Evolutionary conservation across 92 coral and sea anemone genomes (phyloP).

Genomic region (Porites rus): DNA sequence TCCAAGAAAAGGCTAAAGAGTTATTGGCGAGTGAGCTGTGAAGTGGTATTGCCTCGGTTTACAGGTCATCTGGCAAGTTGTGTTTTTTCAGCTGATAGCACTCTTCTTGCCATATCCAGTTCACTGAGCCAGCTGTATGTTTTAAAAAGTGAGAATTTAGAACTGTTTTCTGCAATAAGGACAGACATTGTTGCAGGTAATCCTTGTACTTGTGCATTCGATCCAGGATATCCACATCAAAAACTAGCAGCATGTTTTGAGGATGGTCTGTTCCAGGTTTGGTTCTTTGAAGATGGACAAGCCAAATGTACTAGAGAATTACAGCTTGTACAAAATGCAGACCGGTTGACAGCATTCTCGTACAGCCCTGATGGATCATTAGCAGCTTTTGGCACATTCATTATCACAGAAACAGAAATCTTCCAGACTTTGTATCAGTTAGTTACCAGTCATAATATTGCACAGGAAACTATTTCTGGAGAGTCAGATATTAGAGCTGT

Average conservation of each 20-base stretch:
- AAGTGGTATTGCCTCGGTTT: slow-evolving; percentile 70
- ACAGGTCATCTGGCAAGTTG: slow-evolving; percentile 78
- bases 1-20: slow-evolving; percentile 60
- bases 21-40: slow-evolving; percentile 74
- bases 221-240: slow-evolving; percentile 58
- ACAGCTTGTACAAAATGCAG: slow-evolving; percentile 49
- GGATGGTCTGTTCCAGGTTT: slow-evolving; percentile 70
- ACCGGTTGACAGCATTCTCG: slow-evolving; percentile 57
- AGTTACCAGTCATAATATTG: not conserved
- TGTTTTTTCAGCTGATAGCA: slow-evolving; percentile 82
- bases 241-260: slow-evolving; percentile 68
- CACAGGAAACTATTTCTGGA: slow-evolving; percentile 11
- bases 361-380: slow-evolving; percentile 78
- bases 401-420: slow-evolving; percentile 66
- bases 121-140: slow-evolving; percentile 78
- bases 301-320: slow-evolving; percentile 50
- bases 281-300: slow-evolving; percentile 58
- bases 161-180: slow-evolving; percentile 56
- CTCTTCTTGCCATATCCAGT: slow-evolving; percentile 78
- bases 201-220: slow-evolving; percentile 74
- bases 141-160: slow-evolving; percentile 70
- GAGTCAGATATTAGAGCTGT: slow-evolving; percentile 10
- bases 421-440: slow-evolving; percentile 57
- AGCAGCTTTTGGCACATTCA: slow-evolving; percentile 77
- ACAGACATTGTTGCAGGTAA: slow-evolving; percentile 38